Base-by-base conservation (phyloP, 2,113 vertebrate genomes). In the Apodemus sylvaticus region DNA sequence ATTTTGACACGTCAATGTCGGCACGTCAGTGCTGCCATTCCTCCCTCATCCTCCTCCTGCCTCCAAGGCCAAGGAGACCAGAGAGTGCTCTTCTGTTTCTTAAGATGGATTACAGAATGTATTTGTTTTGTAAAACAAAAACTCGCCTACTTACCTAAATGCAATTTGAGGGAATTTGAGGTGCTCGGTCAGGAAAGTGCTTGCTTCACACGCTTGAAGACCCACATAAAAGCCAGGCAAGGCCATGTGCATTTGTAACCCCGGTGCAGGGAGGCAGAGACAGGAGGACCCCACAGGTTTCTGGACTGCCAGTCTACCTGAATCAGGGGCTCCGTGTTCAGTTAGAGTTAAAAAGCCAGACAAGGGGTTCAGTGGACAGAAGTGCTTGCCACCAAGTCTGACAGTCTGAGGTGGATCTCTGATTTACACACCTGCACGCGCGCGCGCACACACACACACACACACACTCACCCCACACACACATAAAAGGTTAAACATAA, bases 101-200 rank as follows among this genome's bases (percentile, higher is more conserved):
- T 95, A 83, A 70, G 7, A 17, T 90, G 51, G 39, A 78, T 90
- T 45, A 68, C 1, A 22, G 29, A 55, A 10, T 20, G 20, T 34
- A 34, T 78, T 86, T 53, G n/a, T 74, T 88, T 66, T 87, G 34
- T 78, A 94, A 90, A 91, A 90, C 90, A 10, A 93, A 90, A 92
- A 22, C 87, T 66, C 24, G 55, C 58, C 39, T 91, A 29, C 58
- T 7, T 70, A 5, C 87, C 62, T 22, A 86, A n/a, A 73, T 81
- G 94, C 0, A 8, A 76, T 71, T 42, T 68, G 9, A 20, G 16
- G 39, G 39, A n/a, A n/a, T n/a, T n/a, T n/a, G n/a, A n/a, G n/a
- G n/a, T n/a, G 16, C n/a, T 83, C 22, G 2, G 22, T 58, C 22
- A 16, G 22, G 0, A 62, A 29, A 58, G 12, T 16, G 12, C 10